Percentiles rank a stretch among this genome's conserved stretches.
phyloP scores from a whole-genome alignment of 2,113 vertebrate species.

The Heterotilapia buettikoferi region DNA sequence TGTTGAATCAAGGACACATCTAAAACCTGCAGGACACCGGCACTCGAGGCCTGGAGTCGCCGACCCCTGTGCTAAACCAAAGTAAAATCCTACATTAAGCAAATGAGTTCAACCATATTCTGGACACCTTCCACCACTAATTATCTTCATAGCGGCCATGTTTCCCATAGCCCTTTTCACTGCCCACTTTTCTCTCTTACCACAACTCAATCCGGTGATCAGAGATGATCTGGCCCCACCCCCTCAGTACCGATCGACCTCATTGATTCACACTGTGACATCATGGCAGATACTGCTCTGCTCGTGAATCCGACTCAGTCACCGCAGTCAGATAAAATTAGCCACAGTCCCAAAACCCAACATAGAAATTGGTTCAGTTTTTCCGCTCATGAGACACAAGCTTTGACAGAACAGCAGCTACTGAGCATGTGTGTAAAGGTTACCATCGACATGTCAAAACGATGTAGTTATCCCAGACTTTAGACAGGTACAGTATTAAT shows the following conservation, averaged over 20 bases:
- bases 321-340: neutral
- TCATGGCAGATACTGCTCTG: neutral
- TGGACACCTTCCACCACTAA: neutral
- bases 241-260: neutral
- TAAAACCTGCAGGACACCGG: neutral
- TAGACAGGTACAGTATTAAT: neutral
- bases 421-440: neutral
- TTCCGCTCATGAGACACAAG: neutral
- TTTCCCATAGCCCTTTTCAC: accelerated
- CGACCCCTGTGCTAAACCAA: neutral
- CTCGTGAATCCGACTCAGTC: neutral
- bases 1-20: accelerated
- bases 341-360: neutral
- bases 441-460: neutral
- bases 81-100: neutral
- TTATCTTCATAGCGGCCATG: neutral
- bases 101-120: neutral
- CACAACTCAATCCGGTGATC: neutral
- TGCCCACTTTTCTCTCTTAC: neutral
- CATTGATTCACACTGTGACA: neutral
- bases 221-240: neutral
- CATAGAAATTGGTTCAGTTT: neutral
- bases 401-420: neutral
- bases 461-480: neutral
- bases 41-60: accelerated